Evolutionary conservation across 2,113 vertebrate genomes (phyloP).

Genomic region (Cochlearius cochlearius): DNA sequence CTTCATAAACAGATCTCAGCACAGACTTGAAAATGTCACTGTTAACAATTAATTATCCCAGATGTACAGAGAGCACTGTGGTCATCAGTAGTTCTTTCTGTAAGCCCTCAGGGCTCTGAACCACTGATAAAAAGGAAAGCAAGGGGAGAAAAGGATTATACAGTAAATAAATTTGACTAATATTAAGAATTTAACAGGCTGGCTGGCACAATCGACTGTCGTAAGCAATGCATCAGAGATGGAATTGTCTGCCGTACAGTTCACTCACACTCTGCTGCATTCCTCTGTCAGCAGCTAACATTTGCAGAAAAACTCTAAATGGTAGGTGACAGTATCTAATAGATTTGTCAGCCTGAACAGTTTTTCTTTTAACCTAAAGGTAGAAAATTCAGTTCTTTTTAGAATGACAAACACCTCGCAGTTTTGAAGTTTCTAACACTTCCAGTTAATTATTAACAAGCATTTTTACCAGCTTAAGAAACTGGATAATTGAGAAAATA

Average conservation of each 20-base stretch:
- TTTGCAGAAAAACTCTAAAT: not conserved
- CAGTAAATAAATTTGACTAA: conserved; percentile 67
- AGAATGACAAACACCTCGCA: not conserved
- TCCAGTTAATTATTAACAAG: not conserved
- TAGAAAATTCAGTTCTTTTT: not conserved
- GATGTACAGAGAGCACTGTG: not conserved
- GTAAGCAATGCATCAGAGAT: not conserved
- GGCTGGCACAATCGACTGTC: not conserved
- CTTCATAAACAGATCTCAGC: conserved; percentile 48
- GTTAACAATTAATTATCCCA: conserved; percentile 24
- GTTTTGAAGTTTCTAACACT: not conserved
- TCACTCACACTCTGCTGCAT: not conserved
- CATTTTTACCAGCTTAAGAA: not conserved
- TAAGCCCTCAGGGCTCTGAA: not conserved
- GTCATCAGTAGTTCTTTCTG: not conserved
- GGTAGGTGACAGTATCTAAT: conserved; percentile 43
- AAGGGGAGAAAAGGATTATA: not conserved
- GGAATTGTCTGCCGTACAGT: not conserved
- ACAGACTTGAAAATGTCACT: conserved; percentile 44
- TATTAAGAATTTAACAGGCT: conserved; percentile 60
- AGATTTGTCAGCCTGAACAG: conserved; percentile 38
- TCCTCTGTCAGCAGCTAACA: not conserved
- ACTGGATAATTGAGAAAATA: not conserved
- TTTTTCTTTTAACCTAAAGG: conserved; percentile 45
- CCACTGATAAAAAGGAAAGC: conserved; percentile 28